phyloP scores from a whole-genome alignment of 53 echinoderm and acorn worm species.

The Glandiceps talaboti region DNA sequence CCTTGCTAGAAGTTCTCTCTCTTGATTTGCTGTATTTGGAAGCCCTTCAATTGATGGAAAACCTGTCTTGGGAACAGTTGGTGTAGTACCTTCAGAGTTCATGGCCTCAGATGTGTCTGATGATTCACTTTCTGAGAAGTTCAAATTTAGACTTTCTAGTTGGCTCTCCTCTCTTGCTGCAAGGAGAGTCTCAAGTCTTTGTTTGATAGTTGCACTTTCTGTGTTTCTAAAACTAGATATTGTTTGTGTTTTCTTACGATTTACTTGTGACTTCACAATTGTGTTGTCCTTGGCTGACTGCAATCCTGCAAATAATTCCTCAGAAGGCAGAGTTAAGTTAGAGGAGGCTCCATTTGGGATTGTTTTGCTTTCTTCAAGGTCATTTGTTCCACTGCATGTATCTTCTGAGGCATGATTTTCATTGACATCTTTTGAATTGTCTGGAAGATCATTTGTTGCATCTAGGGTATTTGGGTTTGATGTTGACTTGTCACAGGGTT shows the following conservation, averaged over 20 bases:
- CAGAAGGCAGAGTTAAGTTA: neutral
- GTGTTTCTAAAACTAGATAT: neutral
- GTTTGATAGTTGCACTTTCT: neutral
- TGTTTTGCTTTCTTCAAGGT: too few species aligned
- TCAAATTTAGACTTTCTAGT: neutral
- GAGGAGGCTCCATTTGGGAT: neutral
- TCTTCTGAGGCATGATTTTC: neutral
- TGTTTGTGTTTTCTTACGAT: too few species aligned
- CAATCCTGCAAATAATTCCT: neutral
- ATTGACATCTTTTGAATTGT: neutral
- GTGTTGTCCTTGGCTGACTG: neutral
- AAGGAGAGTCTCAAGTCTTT: neutral
- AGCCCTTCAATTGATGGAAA: neutral
- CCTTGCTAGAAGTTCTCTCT: neutral
- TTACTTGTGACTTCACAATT: neutral
- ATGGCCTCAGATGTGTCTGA: neutral
- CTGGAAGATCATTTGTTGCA: too few species aligned
- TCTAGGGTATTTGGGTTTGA: too few species aligned
- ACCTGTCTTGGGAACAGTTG: neutral
- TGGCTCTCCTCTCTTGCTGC: neutral
- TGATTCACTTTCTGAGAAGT: neutral
- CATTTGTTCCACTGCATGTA: neutral
- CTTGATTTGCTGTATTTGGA: neutral
- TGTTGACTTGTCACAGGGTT: too few species aligned
- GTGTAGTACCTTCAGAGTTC: neutral